Evolutionary conservation across 2,888 invertebrate species (phyloP).

Genomic region (Eumacrocentrus americanus): DNA sequence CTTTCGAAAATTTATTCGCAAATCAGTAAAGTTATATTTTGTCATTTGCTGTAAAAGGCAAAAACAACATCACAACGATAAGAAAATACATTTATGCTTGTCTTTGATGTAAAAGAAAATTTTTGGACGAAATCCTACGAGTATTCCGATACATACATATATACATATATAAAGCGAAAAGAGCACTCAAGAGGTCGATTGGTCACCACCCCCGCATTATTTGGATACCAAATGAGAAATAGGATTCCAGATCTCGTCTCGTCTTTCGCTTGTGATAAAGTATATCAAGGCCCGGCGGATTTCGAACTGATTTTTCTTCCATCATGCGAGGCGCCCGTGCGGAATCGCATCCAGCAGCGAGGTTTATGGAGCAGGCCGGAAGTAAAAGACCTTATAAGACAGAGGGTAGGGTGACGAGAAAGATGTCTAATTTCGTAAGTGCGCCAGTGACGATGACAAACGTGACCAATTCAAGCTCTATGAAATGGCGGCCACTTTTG

Average conservation of each 20-base stretch:
- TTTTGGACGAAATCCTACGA: not conserved
- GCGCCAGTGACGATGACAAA: conserved; percentile 26
- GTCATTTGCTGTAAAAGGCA: not conserved
- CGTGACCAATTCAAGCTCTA: conserved; percentile 18
- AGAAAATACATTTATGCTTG: not conserved
- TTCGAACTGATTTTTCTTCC: conserved; percentile 27
- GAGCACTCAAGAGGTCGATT: not conserved
- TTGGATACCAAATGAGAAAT: conserved; percentile 42
- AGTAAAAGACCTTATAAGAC: not conserved
- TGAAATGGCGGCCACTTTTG: conserved; percentile 5
- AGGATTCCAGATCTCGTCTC: conserved; percentile 32
- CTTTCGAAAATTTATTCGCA: conserved; percentile 1
- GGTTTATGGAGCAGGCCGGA: conserved; percentile 8
- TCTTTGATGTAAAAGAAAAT: not conserved
- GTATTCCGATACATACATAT: not conserved
- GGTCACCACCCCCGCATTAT: conserved; percentile 37
- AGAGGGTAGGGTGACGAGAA: conserved; percentile 6
- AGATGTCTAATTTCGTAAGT: conserved; percentile 33
- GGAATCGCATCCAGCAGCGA: conserved; percentile 9
- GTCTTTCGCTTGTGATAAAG: conserved; percentile 20
- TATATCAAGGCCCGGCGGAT: conserved; percentile 23
- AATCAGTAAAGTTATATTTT: not conserved
- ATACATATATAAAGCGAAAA: not conserved
- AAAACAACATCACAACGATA: no score
- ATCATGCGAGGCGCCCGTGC: conserved; percentile 20